Conservation (phyloP, 2,113 vertebrate genomes). For the Calidris pugnax region DNA sequence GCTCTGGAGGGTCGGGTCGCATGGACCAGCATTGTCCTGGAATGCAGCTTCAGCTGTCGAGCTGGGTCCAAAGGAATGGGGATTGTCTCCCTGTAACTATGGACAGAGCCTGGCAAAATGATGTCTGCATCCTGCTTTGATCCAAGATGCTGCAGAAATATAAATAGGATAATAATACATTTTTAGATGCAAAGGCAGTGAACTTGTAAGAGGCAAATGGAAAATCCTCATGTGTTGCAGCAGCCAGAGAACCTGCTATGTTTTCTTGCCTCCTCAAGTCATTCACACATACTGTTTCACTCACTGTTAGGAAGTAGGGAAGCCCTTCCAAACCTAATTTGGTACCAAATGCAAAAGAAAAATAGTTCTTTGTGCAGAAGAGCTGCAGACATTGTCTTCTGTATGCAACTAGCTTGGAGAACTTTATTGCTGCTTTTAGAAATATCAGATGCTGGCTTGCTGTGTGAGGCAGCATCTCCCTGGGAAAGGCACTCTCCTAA, state of each 20-base stretch:
- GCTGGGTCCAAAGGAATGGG: background rate
- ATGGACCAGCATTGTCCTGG: background rate
- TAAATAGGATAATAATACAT: background rate
- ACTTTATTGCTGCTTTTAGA: background rate
- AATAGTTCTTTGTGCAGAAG: background rate
- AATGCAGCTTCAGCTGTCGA: background rate
- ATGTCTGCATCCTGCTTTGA: background rate
- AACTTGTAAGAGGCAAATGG: background rate
- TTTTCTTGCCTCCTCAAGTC: background rate
- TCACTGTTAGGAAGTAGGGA: background rate
- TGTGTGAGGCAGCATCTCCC: background rate
- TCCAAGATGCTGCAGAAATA: background rate
- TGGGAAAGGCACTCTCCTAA: background rate
- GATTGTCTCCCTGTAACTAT: background rate
- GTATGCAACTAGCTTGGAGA: background rate
- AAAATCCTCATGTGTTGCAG: background rate
- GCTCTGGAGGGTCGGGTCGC: fast-evolving
- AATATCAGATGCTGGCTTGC: background rate
- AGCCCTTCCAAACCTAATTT: background rate
- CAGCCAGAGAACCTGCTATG: background rate
- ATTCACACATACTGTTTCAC: background rate
- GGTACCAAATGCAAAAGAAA: background rate
- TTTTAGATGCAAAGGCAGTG: background rate
- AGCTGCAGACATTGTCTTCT: background rate
- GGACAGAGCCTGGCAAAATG: background rate